Evolutionary conservation across 2,797 vertebrate species (phyloP), one percentile per base, ranked within the genome.

Genomic region (Chromobotia macracanthus): DNA sequence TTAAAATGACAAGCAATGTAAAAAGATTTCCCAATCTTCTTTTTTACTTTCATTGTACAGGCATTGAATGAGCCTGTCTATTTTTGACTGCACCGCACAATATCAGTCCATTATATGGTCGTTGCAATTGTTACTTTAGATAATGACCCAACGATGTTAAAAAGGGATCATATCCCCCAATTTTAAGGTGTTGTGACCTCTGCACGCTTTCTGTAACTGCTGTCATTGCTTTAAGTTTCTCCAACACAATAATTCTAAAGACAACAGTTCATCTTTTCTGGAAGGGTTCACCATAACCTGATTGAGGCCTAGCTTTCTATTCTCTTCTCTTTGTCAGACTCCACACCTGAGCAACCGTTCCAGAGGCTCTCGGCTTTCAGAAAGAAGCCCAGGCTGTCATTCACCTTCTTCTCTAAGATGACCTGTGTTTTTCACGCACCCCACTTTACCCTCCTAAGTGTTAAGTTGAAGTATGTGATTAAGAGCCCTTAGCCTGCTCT

Each of bases 241-340:
- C 76, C 83, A 83, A 82, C 80, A 86, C 86, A 86, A 86, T 86
- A 79, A 85, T 81, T 83, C 82, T 77, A 80, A 80, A 83, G 78
- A 85, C 82, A 86, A 77, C 79, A 84, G 80, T 85, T 80, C 51
- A 53, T 70, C 63, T 80, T 70, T 35, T 48, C 28, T 55, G 50
- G 16, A 76, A 67, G 70, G 48, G 77, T 61, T 46, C 19, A 28
- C n/a, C 65, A 60, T 69, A 80, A 80, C 60, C 74, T 61, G 65
- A n/a, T 61, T 19, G 23, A 77, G 63, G 75, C 78, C 77, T 71
- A 46, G 51, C 80, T 74, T 60, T 8, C 41, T 18, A 41, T 77
- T 80, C 58, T 79, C 15, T 23, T 66, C 31, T 71, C 53, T 23
- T 81, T 68, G 78, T 84, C 79, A 58, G 67, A 21, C 28, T 56